A percentile compares a stretch with the other conserved stretches of the same genome.
phyloP scores from a whole-genome alignment of 2,888 invertebrate genomes.

The Sabellastarte sp. region DNA sequence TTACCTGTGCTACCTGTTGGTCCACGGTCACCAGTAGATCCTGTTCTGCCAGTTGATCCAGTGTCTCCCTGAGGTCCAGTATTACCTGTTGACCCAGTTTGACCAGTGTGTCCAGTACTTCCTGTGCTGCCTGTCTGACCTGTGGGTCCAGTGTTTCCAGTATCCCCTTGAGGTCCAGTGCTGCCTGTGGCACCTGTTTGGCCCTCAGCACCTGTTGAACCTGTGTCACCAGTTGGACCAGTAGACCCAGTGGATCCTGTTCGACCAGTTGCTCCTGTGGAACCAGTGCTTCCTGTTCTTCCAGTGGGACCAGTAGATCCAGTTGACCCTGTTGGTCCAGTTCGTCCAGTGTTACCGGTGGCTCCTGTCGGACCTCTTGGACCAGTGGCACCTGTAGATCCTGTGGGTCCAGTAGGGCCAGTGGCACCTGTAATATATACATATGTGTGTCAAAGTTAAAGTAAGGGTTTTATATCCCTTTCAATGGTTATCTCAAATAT shows the following conservation, averaged over 20 bases:
- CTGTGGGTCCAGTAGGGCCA: background rate
- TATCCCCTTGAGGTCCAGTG: slow-evolving; percentile 8
- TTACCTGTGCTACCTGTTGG: background rate
- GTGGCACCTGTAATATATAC: background rate
- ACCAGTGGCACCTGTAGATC: background rate
- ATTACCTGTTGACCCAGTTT: background rate
- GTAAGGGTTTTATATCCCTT: no score
- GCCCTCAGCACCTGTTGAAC: background rate
- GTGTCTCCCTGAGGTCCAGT: background rate
- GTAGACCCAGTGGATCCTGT: background rate
- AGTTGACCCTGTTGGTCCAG: slow-evolving; percentile 3
- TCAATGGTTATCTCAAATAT: no score
- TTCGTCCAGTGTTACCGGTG: background rate
- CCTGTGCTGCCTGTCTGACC: slow-evolving; percentile 8
- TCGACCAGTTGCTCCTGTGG: background rate
- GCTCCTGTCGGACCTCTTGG: background rate
- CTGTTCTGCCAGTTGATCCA: background rate
- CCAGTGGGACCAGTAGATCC: slow-evolving; percentile 4
- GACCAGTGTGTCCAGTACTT: background rate
- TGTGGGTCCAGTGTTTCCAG: slow-evolving; percentile 12
- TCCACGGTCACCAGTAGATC: background rate
- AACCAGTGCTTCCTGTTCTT: background rate
- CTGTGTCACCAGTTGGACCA: background rate
- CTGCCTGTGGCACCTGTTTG: background rate
- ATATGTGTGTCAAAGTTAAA: no score